Percentiles rank a stretch among this genome's conserved stretches.
Conservation (phyloP, 2,797 vertebrate species). For the Gastrophryne carolinensis region DNA sequence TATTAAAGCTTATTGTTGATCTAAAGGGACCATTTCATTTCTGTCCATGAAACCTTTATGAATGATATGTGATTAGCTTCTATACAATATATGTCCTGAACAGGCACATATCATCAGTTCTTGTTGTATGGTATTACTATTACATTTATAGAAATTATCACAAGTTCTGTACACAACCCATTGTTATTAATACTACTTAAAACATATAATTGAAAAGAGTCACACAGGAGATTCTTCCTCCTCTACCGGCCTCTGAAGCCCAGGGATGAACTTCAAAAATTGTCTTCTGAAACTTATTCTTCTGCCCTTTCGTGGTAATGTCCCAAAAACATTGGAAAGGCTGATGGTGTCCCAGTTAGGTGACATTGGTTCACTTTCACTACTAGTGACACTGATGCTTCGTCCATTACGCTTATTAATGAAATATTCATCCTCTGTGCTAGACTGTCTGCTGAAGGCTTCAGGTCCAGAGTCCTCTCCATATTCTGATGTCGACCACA, state of each 20-base stretch:
- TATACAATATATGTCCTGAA: too few species aligned
- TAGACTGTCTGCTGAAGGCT: conserved; percentile 73
- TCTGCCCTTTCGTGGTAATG: conserved; percentile 81
- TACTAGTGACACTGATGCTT: conserved; percentile 78
- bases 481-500: conserved; percentile 67
- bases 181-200: too few species aligned
- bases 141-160: too few species aligned
- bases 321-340: conserved; percentile 78
- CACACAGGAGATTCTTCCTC: conserved; percentile 79
- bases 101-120: too few species aligned
- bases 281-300: conserved; percentile 79
- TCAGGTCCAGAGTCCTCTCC: conserved; percentile 70
- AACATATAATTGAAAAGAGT: too few species aligned
- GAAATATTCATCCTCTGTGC: conserved; percentile 74
- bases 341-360: conserved; percentile 74
- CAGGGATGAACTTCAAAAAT: conserved; percentile 86
- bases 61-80: too few species aligned
- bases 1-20: too few species aligned
- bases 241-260: conserved; percentile 84
- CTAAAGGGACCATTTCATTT: too few species aligned
- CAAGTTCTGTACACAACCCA: too few species aligned
- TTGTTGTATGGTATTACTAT: too few species aligned
- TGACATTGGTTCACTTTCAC: conserved; percentile 73
- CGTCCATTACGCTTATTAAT: conserved; percentile 63
- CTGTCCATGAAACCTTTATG: too few species aligned